Conservation (phyloP, 35 echinoderm and acorn worm genomes). For the Ptychodera flava region DNA sequence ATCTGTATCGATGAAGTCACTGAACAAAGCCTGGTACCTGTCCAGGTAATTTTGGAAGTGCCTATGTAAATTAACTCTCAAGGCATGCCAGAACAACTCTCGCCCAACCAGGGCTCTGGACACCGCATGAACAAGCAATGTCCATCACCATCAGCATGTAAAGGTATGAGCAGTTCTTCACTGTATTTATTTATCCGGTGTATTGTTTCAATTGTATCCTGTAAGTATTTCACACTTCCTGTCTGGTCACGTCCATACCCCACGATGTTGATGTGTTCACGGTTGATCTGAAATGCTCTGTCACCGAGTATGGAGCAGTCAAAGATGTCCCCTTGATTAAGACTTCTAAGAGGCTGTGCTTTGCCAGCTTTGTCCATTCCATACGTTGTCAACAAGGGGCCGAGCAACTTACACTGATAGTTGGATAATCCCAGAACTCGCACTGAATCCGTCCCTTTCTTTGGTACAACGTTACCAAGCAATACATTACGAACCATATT, state of each 20-base stretch:
- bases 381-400: conserved; percentile 61
- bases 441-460: conserved; percentile 84
- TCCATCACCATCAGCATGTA: conserved; percentile 94
- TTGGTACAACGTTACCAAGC: conserved; percentile 67
- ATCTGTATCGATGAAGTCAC: conserved; percentile 64
- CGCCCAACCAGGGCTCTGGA: conserved; percentile 87
- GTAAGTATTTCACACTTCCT: conserved; percentile 60
- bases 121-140: conserved; percentile 96
- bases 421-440: conserved; percentile 85
- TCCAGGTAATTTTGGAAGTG: conserved; percentile 72
- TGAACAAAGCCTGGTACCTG: conserved; percentile 73
- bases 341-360: conserved; percentile 38
- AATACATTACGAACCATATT: conserved; percentile 84
- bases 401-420: conserved; percentile 83
- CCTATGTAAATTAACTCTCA: conserved; percentile 61
- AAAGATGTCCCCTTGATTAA: conserved; percentile 70
- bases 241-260: conserved; percentile 81
- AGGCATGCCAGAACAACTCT: conserved; percentile 95
- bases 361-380: conserved; percentile 86
- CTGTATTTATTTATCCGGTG: conserved; percentile 32
- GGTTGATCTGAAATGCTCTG: conserved; percentile 63
- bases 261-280: conserved; percentile 83
- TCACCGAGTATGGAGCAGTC: conserved; percentile 60
- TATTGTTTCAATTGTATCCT: conserved; percentile 70
- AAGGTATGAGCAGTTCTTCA: conserved; percentile 75